phyloP scores from a whole-genome alignment of 1,140 invertebrate species.

The Bombus impatiens region DNA sequence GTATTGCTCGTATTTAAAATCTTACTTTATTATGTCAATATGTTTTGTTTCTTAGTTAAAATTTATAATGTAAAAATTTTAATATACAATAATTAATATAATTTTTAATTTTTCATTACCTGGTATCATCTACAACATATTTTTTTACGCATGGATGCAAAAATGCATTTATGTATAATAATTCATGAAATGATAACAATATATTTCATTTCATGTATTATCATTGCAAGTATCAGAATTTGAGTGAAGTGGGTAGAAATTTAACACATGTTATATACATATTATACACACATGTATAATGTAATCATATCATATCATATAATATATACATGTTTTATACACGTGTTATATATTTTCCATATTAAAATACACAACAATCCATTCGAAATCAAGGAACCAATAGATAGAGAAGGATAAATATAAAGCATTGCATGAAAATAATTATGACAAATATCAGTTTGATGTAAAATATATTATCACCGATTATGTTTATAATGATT shows the following conservation, averaged over 20 bases:
- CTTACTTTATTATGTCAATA: not conserved
- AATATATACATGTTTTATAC: not conserved
- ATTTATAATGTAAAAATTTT: conserved; percentile 33
- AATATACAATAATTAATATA: conserved; percentile 18
- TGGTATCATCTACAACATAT: not conserved
- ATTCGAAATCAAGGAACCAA: not conserved
- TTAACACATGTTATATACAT: too few relatives aligned
- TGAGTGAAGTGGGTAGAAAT: not conserved
- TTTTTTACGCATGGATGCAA: not conserved
- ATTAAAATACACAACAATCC: not conserved
- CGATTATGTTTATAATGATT: not conserved
- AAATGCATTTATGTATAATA: not conserved
- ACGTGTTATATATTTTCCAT: not conserved
- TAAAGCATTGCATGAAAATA: not conserved
- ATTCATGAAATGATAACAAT: not conserved
- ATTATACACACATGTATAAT: not conserved
- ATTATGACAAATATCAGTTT: not conserved
- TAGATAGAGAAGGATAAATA: not conserved
- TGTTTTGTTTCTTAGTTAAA: conserved; percentile 47
- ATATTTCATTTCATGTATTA: not conserved
- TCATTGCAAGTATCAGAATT: not conserved
- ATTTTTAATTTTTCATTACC: not conserved
- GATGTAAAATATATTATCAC: not conserved
- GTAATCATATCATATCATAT: too few relatives aligned
- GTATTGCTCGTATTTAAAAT: conserved; percentile 1